phyloP scores from a whole-genome alignment of 2,113 vertebrate species.

The Leptodactylus fuscus region DNA sequence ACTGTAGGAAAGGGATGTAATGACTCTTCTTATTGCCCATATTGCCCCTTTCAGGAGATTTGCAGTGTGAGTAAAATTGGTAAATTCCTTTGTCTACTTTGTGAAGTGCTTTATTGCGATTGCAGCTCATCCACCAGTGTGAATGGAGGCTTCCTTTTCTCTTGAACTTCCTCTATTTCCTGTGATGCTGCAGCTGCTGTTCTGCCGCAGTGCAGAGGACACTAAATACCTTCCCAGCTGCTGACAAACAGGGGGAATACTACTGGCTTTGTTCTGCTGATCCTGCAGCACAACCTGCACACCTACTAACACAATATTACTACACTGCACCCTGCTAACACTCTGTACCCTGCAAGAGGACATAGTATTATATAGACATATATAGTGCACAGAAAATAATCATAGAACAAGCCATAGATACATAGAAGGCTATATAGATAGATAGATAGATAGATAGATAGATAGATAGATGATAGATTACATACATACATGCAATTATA shows the following conservation, averaged over 20 bases:
- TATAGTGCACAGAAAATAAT: neutral
- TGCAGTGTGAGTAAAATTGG: constrained; percentile 12
- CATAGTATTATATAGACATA: neutral
- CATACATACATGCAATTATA: too few relatives aligned
- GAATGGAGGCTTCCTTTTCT: constrained; percentile 61
- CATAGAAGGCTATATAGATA: constrained; percentile 36
- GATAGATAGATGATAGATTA: neutral
- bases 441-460: constrained; percentile 41
- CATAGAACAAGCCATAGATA: neutral
- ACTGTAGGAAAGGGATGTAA: constrained; percentile 2
- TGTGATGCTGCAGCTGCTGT: constrained; percentile 65
- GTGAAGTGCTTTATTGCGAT: constrained; percentile 48
- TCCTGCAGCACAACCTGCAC: constrained; percentile 65
- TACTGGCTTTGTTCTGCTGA: constrained; percentile 95
- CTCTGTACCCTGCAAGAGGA: neutral
- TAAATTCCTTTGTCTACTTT: constrained; percentile 35
- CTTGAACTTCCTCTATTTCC: constrained; percentile 75
- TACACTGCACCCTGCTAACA: neutral
- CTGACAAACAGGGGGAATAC: constrained; percentile 96
- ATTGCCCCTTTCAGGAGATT: constrained; percentile 11
- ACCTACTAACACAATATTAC: constrained; percentile 63
- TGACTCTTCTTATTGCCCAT: constrained; percentile 6
- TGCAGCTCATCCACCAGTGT: constrained; percentile 39
- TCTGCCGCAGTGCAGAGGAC: constrained; percentile 95
- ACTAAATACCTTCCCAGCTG: constrained; percentile 99